Base-by-base conservation (phyloP, 2,113 vertebrate species). In the Regulus satrapa region DNA sequence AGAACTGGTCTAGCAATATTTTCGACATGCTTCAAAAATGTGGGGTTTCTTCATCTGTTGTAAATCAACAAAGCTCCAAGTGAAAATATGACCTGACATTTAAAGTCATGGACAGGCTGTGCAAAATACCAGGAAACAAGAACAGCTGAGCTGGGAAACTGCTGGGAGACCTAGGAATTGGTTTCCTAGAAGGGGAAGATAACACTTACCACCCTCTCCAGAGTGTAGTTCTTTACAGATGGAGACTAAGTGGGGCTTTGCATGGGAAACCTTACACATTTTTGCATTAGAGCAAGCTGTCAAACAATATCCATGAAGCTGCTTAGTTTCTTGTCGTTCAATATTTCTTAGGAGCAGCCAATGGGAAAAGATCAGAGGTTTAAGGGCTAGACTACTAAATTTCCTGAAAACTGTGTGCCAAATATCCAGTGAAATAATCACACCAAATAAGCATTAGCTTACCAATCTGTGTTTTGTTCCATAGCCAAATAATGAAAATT, bases 401-500 rank as follows among this genome's bases (percentile, higher is more conserved):
- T 96, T 96, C 86, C 92, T 85, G 67, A 90, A 92, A 76, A 82
- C 26, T 88, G 91, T 88, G 40, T 0, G 2, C 67, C 90, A 96
- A 86, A 90, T 95, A 92, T n/a, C 64, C 64, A 79, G 45, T 85
- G 62, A 90, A 97, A 92, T 66, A 94, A 91, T 91, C 61, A 46
- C 56, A 71, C 23, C 1, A 1, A 88, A 94, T 88, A 94, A 94
- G 49, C 78, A 95, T 80, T 83, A 82, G 25, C 31, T 94, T 96
- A 86, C 89, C 62, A 92, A 75, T 92, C 74, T 62, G 45, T 51
- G 56, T 90, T 93, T 92, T 82, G 94, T 85, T 87, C 67, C 91
- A 90, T 55, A 95, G 88, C 67, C 92, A 96, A 92, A 96, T 96
- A 97, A 96, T 86, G 92, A 97, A 96, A 94, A 96, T 89, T 96